Percentiles rank a stretch among this genome's conserved stretches.
These are phyloP conservation scores for Heterochromis multidens DNA, from an alignment of 2,113 vertebrate genomes.

Conservation along the genomic window DNA sequence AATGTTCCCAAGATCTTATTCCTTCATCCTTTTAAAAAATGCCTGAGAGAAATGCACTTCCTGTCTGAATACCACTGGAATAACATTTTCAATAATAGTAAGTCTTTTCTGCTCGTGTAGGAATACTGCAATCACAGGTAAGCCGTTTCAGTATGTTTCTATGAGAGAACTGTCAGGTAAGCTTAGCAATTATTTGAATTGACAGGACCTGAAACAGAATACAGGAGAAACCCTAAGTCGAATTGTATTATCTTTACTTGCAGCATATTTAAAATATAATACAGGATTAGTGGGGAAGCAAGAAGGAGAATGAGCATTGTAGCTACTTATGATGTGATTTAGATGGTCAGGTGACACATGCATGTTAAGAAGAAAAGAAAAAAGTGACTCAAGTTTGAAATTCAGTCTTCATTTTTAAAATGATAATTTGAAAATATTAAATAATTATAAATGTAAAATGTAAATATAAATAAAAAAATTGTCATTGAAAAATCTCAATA, in stretches of 20 bases:
- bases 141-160: neutral
- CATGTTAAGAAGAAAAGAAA: neutral
- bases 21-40: neutral
- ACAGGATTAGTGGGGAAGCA: neutral
- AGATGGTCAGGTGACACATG: neutral
- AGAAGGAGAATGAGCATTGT: neutral
- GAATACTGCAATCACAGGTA: neutral
- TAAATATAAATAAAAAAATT: neutral
- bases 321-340: neutral
- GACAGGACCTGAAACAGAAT: rapidly evolving
- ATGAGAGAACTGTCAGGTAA: neutral
- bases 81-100: neutral
- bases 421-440: neutral
- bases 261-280: neutral
- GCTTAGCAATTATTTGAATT: neutral
- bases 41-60: neutral
- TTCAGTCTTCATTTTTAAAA: neutral
- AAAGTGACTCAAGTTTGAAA: no score
- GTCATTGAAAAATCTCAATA: neutral
- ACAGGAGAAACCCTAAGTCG: neutral
- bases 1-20: neutral
- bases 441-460: neutral
- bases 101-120: neutral
- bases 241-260: no score
- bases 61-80: neutral